A percentile compares a stretch with the other conserved stretches of the same genome.
Conservation (phyloP, 2,113 vertebrate genomes). For the Athene noctua region DNA sequence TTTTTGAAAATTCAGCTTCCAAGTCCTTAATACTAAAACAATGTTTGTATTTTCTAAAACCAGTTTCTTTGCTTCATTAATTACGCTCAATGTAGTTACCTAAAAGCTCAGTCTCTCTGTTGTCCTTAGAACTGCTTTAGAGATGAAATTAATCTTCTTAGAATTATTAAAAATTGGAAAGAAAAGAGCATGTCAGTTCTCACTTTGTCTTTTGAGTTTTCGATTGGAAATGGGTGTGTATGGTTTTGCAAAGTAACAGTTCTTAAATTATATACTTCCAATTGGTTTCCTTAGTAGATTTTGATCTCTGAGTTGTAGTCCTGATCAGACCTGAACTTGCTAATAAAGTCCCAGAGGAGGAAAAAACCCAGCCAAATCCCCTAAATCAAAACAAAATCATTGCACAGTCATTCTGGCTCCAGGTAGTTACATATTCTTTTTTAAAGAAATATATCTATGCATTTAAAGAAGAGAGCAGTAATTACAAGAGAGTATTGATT, state of each 20-base stretch:
- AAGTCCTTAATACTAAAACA: neutral
- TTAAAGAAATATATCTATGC: neutral
- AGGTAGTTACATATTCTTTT: neutral
- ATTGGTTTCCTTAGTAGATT: neutral
- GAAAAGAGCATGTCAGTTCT: neutral
- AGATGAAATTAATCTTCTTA: neutral
- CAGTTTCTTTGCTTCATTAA: neutral
- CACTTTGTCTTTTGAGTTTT: neutral
- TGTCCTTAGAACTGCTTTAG: neutral
- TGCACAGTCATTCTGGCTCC: neutral
- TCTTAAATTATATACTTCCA: neutral
- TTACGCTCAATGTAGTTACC: neutral
- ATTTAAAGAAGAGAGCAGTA: neutral
- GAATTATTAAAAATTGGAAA: neutral
- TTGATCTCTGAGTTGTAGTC: neutral
- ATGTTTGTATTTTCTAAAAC: neutral
- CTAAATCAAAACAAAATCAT: neutral
- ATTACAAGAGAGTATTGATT: neutral
- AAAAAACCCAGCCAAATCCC: neutral
- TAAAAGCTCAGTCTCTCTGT: neutral
- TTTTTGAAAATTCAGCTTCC: neutral
- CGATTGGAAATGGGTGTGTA: neutral
- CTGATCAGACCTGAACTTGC: neutral
- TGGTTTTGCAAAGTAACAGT: neutral
- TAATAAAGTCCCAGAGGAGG: neutral